A percentile compares a stretch with the other conserved stretches of the same genome.
phyloP scores from a whole-genome alignment of 2,888 invertebrate species.

The Macaria liturata region DNA sequence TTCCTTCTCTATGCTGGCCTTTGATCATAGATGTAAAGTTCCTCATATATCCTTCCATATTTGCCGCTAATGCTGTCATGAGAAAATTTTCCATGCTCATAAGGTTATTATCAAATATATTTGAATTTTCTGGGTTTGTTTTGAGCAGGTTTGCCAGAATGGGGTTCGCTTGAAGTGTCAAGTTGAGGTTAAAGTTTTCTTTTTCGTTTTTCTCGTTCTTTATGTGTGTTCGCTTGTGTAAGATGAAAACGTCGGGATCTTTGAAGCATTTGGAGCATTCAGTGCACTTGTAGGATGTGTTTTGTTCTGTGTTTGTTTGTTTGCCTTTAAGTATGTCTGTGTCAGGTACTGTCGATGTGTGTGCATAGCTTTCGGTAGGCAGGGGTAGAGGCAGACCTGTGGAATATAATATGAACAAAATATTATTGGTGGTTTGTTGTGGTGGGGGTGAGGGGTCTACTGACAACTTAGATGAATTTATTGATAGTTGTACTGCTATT shows the following conservation, averaged over 20 bases:
- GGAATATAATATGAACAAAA: not conserved
- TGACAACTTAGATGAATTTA: no score
- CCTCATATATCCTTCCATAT: slow-evolving; percentile 64
- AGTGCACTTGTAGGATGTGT: slow-evolving; percentile 56
- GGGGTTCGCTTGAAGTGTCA: slow-evolving; percentile 66
- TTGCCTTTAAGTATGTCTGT: slow-evolving; percentile 24
- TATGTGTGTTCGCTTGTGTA: slow-evolving; percentile 62
- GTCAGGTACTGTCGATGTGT: slow-evolving; percentile 21
- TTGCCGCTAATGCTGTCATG: slow-evolving; percentile 59
- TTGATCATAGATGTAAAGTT: slow-evolving; percentile 47
- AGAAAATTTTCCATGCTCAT: slow-evolving; percentile 57
- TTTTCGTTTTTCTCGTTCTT: slow-evolving; percentile 38
- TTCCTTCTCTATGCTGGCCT: slow-evolving; percentile 23
- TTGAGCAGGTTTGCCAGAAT: slow-evolving; percentile 68
- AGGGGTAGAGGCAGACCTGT: slow-evolving; percentile 8
- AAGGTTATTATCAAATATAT: slow-evolving; percentile 45
- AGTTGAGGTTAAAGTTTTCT: slow-evolving; percentile 54
- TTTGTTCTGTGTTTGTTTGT: slow-evolving; percentile 24
- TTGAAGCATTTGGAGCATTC: slow-evolving; percentile 74
- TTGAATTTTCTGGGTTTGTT: slow-evolving; percentile 39
- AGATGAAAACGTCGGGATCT: slow-evolving; percentile 68
- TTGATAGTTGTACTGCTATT: no score
- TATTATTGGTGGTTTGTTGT: no score
- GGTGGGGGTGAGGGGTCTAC: no score
- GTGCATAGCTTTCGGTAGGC: slow-evolving; percentile 13